Base-by-base conservation (phyloP, 2,113 vertebrate species). In the Tenebrosternarchus preto region DNA sequence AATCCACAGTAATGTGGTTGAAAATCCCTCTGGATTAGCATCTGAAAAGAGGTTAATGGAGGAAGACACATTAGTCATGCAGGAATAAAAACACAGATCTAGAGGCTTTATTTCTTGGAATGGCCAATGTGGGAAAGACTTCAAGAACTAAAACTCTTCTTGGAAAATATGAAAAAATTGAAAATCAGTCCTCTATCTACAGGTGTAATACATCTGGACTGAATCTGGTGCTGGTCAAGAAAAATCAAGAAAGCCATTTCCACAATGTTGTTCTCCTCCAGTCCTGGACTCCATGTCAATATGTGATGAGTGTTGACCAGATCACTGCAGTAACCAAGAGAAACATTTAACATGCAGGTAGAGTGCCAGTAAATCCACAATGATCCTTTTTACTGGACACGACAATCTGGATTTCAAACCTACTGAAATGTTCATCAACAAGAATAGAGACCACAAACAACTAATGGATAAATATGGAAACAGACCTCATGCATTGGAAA, bases 51-150 rank as follows among this genome's bases (percentile, higher is more conserved):
- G 5, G 16, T n/a, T 22, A 22, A 0, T 7, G 33, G 9, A 17
- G 24, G 56, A 17, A 33, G 36, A n/a, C 15, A 1, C 24, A 59
- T 4, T 2, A 29, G 4, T 2, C 17, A 11, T 2, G 20, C 4
- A 11, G 2, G 29, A 5, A 57, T 46, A 56, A 31, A 50, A 16
- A 53, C 1, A n/a, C n/a, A n/a, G n/a, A 2, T 36, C 25, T 71
- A 11, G 11, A 22, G 63, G 80, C 77, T 71, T 46, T 82, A 76
- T 76, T 82, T 2, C n/a, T 77, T 69, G 80, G 80, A 70, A 81
- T 24, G 56, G 43, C n/a, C 5, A 76, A 7, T 0, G 55, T 64
- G 19, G 80, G 80, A 69, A 77, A 64, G 19, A 82, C 73, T 5
- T 71, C 73, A 55, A 77, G 66, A 20, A 82, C 77, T 15, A 61